These are phyloP conservation scores for Helicoverpa assulta DNA, from an alignment of 2,888 invertebrate species.

Conservation along the genomic window DNA sequence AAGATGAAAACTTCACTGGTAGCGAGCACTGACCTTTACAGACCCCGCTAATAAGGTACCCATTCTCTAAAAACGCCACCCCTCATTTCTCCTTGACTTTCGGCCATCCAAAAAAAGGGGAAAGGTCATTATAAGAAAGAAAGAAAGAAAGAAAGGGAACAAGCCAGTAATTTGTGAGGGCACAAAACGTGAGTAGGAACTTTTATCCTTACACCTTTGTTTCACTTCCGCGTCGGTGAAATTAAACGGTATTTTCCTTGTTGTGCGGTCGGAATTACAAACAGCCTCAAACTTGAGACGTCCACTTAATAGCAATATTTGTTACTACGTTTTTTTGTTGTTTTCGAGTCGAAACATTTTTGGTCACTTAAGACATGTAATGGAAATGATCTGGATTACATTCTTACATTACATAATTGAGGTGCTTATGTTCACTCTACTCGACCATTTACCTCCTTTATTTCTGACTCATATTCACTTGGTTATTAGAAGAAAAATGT, in stretches of 20 bases:
- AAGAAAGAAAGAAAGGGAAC: slow-evolving; percentile 22
- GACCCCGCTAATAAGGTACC: slow-evolving; percentile 10
- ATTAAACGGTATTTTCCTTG: slow-evolving; percentile 47
- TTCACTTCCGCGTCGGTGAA: slow-evolving; percentile 40
- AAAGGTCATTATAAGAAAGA: slow-evolving; percentile 19
- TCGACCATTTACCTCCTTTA: no score
- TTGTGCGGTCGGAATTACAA: slow-evolving; percentile 42
- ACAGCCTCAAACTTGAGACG: slow-evolving; percentile 12
- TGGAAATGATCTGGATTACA: no score
- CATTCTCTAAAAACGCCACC: background rate
- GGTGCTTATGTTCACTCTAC: no score
- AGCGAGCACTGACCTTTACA: slow-evolving; percentile 1
- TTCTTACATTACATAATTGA: no score
- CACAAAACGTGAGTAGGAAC: slow-evolving; percentile 39
- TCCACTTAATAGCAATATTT: slow-evolving; percentile 11
- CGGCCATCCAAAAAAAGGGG: slow-evolving; percentile 2
- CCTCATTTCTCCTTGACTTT: background rate
- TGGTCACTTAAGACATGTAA: no score
- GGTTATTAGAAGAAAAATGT: no score
- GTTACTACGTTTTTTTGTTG: background rate
- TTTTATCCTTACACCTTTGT: slow-evolving; percentile 22
- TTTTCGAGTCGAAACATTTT: no score
- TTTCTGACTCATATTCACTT: no score
- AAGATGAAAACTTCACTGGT: no score
- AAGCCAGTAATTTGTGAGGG: slow-evolving; percentile 5